Evolutionary conservation across 2,888 invertebrate species (phyloP), one percentile per base, ranked within the genome.

Genomic region (Scelioninae gen. 2): DNA sequence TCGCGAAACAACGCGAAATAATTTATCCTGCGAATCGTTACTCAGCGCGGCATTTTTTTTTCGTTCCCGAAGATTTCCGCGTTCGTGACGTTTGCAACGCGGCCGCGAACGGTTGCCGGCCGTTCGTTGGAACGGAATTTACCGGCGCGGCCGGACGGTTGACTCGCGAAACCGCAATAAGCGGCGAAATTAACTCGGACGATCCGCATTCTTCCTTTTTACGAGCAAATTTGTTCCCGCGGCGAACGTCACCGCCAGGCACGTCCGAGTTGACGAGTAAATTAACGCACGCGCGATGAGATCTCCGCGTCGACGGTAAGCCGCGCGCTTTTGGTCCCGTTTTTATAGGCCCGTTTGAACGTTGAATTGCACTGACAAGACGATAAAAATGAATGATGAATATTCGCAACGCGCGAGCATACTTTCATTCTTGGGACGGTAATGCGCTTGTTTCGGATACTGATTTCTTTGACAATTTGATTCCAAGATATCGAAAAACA

Each of bases 121-220:
- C 65, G 64, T 76, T 77, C n/a, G n/a, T n/a, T n/a, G n/a, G 75
- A 74, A 65, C 58, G 50, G 72, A 77, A 78, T 75, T 76, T 75
- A 77, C 45, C 60, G 67, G 55, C 65, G 64, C 58, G 52, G 50
- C 41, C 60, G 37, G 9, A 25, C 45, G 19, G 48, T 15, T n/a
- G 39, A 43, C 33, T 13, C 35, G 35, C 48, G 37, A 46, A 16
- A 58, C 46, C 60, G 25, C 43, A 31, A 41, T 18, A 55, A 46
- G 39, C 16, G 15, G 22, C 50, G 52, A 58, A 53, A 69, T 61
- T 45, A 22, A 22, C 45, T 22, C 18, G 18, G 35, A 19, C 37
- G 43, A 70, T 70, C 39, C 45, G 70, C 52, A 37, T 61, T 63
- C 64, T 57, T 50, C 43, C 39, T 52, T 70, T n/a, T 63, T 57